Evolutionary conservation across 2,797 vertebrate species (phyloP).

Genomic region (Danio albolineatus): DNA sequence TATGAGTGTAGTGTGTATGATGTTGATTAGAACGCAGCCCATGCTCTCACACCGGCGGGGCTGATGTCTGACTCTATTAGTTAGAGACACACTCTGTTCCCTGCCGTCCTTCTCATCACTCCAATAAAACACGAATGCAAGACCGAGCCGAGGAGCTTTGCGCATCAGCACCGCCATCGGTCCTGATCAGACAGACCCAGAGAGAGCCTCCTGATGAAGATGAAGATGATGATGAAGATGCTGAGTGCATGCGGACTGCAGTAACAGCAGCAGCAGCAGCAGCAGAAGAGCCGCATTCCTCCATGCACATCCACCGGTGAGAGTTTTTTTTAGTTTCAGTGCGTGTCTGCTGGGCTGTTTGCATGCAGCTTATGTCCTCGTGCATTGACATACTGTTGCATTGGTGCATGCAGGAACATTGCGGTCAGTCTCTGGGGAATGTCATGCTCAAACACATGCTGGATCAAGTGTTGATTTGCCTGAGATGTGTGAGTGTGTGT

Average conservation of each 20-base stretch:
- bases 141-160: conserved; percentile 15
- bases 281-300: conserved; percentile 41
- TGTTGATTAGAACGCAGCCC: conserved; percentile 2
- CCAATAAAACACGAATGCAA: conserved; percentile 28
- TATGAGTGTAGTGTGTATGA: background rate
- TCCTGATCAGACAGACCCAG: background rate
- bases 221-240: conserved; percentile 11
- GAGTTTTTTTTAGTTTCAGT: conserved; percentile 2
- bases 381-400: conserved; percentile 17
- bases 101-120: background rate
- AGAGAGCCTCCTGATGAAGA: conserved; percentile 6
- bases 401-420: conserved; percentile 1
- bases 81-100: conserved; percentile 30
- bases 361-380: no score
- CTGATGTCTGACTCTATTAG: conserved; percentile 39
- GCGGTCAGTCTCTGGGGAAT: background rate
- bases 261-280: conserved; percentile 38
- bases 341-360: background rate
- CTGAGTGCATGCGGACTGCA: conserved; percentile 57
- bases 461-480: background rate
- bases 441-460: background rate
- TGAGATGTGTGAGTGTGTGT: background rate
- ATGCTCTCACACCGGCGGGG: conserved; percentile 37
- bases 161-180: conserved; percentile 35
- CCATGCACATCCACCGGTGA: conserved; percentile 29